phyloP scores from a whole-genome alignment of 2,888 invertebrate genomes.

The Agrochola lota region DNA sequence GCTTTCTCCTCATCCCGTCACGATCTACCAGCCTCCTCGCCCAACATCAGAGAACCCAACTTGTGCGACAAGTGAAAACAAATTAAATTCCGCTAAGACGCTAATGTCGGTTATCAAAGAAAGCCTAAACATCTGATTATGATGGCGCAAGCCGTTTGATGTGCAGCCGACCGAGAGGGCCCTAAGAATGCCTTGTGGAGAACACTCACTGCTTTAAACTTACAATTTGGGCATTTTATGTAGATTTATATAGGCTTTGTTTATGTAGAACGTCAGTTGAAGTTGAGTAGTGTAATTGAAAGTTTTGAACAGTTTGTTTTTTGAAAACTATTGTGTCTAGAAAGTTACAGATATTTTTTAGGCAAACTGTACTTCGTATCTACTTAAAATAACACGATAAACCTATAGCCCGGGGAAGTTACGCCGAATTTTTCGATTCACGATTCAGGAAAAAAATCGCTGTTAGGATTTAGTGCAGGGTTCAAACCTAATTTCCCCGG shows the following conservation, averaged over 20 bases:
- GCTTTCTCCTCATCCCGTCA: slow-evolving; percentile 8
- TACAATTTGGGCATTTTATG: slow-evolving; percentile 71
- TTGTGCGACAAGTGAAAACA: slow-evolving; percentile 79
- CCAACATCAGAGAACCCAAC: slow-evolving; percentile 59
- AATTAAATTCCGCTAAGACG: slow-evolving; percentile 88
- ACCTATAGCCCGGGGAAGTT: too few species aligned
- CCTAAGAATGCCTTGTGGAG: slow-evolving; percentile 86
- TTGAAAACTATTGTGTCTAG: background rate
- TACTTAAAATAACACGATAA: too few species aligned
- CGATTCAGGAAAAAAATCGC: too few species aligned
- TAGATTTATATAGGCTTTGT: slow-evolving; percentile 61
- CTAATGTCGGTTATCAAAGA: slow-evolving; percentile 88
- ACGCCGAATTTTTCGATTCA: too few species aligned
- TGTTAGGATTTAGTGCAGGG: too few species aligned
- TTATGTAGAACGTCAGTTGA: slow-evolving; percentile 15
- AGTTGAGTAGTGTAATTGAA: slow-evolving; percentile 11
- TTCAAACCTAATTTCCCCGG: too few species aligned
- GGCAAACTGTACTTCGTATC: background rate
- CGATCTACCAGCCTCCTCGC: slow-evolving; percentile 7
- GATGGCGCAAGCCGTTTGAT: slow-evolving; percentile 84
- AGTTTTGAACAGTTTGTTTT: background rate
- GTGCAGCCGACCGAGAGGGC: slow-evolving; percentile 79
- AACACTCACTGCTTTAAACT: slow-evolving; percentile 73
- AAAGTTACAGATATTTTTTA: background rate
- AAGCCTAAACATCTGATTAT: slow-evolving; percentile 87